phyloP scores from a whole-genome alignment of 1,140 invertebrate genomes.

The Gerris buenoi region DNA sequence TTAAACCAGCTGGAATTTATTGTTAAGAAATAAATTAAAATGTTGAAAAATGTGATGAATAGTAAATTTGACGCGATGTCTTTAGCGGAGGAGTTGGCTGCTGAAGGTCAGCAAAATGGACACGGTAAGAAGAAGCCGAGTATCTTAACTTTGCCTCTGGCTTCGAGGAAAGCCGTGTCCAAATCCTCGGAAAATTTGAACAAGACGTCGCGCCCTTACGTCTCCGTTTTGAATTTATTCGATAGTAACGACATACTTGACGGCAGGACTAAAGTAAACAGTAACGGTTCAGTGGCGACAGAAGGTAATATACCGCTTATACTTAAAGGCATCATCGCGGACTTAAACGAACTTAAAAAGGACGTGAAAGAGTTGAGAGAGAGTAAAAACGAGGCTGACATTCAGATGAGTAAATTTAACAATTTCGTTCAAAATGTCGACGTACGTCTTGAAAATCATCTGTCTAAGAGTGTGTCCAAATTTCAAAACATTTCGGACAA shows the following conservation, averaged over 20 bases:
- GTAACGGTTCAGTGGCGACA: neutral
- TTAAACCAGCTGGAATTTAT: too few species aligned
- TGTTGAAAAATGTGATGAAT: neutral
- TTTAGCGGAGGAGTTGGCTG: neutral
- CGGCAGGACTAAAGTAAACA: neutral
- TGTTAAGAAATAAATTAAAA: too few species aligned
- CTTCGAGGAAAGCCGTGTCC: neutral
- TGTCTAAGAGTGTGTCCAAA: neutral
- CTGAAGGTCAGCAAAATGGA: neutral
- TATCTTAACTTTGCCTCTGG: neutral
- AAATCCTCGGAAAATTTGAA: neutral
- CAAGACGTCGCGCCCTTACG: neutral
- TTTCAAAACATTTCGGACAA: neutral
- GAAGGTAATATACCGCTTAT: neutral
- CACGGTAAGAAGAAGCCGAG: neutral
- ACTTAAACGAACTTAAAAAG: neutral
- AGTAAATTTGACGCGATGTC: neutral
- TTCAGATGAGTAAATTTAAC: neutral
- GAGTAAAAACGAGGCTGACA: neutral
- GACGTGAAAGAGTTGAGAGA: neutral
- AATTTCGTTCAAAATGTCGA: neutral
- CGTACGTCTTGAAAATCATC: neutral
- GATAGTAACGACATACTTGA: neutral
- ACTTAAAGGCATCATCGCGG: neutral
- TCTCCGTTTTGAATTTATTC: neutral